Conservation (phyloP, 2,113 vertebrate species). For the Herpailurus yagouaroundi region DNA sequence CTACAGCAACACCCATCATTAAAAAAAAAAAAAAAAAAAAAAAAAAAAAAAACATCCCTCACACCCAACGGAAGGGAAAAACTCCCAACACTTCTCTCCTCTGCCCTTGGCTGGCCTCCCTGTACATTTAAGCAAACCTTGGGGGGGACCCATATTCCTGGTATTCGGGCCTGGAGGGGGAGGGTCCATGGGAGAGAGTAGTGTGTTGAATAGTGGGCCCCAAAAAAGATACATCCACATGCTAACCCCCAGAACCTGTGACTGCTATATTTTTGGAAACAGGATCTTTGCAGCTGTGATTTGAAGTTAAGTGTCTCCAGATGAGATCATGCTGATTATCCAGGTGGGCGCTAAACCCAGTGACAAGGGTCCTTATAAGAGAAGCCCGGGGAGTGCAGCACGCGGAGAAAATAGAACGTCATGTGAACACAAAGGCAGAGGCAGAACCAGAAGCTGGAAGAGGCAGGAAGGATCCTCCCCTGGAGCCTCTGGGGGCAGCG, state of each 20-base stretch:
- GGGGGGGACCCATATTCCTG: rapidly evolving
- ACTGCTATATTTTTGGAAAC: too few relatives aligned
- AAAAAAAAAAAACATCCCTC: background rate
- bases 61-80: background rate
- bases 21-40: background rate
- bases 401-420: background rate
- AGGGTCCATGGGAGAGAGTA: rapidly evolving
- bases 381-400: background rate
- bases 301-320: background rate
- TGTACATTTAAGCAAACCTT: too few relatives aligned
- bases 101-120: background rate
- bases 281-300: background rate
- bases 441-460: background rate
- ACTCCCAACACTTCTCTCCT: rapidly evolving
- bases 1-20: background rate
- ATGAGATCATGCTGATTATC: background rate
- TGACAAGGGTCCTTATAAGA: background rate
- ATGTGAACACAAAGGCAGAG: background rate
- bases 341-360: background rate
- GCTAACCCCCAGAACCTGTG: background rate
- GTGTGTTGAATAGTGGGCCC: too few relatives aligned
- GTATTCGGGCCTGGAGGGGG: too few relatives aligned
- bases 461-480: background rate
- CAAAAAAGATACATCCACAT: background rate
- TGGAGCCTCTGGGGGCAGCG: too few relatives aligned